These are phyloP conservation scores for Datnioides undecimradiatus DNA, from an alignment of 2,113 vertebrate genomes.

Conservation along the genomic window DNA sequence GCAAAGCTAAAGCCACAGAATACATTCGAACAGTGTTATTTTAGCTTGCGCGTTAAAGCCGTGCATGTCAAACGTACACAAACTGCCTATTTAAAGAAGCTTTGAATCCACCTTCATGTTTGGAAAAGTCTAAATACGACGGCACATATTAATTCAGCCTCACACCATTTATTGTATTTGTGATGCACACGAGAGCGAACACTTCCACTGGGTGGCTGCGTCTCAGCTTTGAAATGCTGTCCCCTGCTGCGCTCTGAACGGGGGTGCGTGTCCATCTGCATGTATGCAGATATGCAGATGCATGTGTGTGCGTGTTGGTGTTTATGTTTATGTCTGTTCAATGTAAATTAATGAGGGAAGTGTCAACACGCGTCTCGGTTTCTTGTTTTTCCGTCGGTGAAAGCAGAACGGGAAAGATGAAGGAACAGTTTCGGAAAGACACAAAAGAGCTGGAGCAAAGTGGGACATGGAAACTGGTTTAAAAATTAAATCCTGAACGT, in stretches of 20 bases:
- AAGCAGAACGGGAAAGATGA: neutral
- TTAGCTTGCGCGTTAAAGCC: too few species aligned
- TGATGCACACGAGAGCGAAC: slow-evolving; percentile 2
- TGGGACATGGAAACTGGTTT: too few species aligned
- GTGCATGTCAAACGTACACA: too few species aligned
- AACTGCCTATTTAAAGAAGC: too few species aligned
- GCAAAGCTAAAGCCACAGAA: too few species aligned
- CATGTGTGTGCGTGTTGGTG: neutral
- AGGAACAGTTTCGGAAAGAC: too few species aligned
- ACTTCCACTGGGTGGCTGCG: neutral
- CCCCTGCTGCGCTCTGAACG: neutral
- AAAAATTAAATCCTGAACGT: too few species aligned
- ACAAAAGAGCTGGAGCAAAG: neutral
- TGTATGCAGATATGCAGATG: neutral
- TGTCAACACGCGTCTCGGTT: neutral
- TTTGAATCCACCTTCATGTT: slow-evolving; percentile 13
- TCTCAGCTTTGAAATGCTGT: neutral
- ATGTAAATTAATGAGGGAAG: neutral
- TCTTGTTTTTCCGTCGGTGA: neutral
- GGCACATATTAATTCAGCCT: slow-evolving; percentile 4
- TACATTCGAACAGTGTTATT: too few species aligned
- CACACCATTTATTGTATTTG: neutral
- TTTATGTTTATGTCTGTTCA: neutral
- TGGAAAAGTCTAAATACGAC: slow-evolving; percentile 23
- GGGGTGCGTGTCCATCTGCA: neutral